Percentiles rank a stretch among this genome's conserved stretches.
Evolutionary conservation across 2,797 vertebrate species (phyloP).

Genomic region (Aplochiton taeniatus): DNA sequence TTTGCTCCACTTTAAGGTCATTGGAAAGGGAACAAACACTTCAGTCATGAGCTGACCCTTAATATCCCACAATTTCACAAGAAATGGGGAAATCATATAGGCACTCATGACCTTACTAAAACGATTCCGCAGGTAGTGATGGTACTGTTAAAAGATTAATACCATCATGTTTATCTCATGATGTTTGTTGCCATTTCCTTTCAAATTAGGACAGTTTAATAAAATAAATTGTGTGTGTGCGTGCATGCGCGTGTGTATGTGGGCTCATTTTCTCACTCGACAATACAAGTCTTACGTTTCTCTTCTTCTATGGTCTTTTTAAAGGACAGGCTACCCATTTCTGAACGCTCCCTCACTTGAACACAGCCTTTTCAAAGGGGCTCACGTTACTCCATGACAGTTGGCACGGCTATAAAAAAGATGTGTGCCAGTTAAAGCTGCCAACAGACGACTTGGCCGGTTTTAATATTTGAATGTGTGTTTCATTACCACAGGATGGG

Average conservation of each 20-base stretch:
- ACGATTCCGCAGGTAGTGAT: no score
- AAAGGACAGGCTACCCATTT: not conserved
- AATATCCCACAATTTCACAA: not conserved
- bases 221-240: no score
- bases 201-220: no score
- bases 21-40: constrained; percentile 70
- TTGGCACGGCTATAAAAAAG: constrained; percentile 70
- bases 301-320: not conserved
- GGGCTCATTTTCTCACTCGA: no score
- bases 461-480: constrained; percentile 84
- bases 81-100: no score
- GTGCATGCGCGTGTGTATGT: no score
- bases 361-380: constrained; percentile 61
- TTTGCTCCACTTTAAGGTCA: constrained; percentile 70
- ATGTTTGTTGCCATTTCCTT: no score
- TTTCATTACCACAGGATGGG: constrained; percentile 80
- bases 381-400: constrained; percentile 72
- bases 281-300: no score
- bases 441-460: constrained; percentile 72
- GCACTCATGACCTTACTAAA: no score
- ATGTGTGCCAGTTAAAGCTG: constrained; percentile 68
- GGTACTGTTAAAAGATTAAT: no score
- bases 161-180: no score
- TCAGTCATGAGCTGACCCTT: constrained; percentile 62
- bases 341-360: constrained; percentile 40